These are phyloP conservation scores for Oxyteleia sp. DNA, from an alignment of 2,888 invertebrate genomes.

Conservation along the genomic window DNA sequence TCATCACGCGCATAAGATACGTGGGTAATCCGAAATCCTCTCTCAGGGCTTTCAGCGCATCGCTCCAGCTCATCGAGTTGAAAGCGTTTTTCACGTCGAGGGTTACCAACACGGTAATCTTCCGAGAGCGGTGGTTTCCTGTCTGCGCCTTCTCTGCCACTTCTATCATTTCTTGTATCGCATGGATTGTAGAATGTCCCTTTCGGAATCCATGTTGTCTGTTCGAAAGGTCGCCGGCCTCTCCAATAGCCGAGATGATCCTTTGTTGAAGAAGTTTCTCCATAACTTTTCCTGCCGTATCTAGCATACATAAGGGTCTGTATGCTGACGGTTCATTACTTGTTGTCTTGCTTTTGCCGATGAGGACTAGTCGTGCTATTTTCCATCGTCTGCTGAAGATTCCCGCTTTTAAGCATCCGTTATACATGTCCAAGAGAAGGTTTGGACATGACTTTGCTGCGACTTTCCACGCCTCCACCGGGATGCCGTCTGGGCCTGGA, in stretches of 20 bases:
- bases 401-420: constrained; percentile 43
- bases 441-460: constrained; percentile 47
- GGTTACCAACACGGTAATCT: constrained; percentile 54
- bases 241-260: too few species aligned
- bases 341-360: constrained; percentile 48
- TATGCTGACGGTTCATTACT: constrained; percentile 60
- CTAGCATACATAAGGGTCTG: constrained; percentile 77
- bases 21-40: neutral
- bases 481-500: constrained; percentile 75
- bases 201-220: constrained; percentile 70
- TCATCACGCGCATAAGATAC: neutral
- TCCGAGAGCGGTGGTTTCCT: constrained; percentile 40
- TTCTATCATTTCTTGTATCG: constrained; percentile 55
- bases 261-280: constrained; percentile 73
- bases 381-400: constrained; percentile 74
- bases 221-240: too few species aligned
- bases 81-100: constrained; percentile 66
- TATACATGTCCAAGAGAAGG: constrained; percentile 43
- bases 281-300: constrained; percentile 58
- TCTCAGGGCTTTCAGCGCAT: constrained; percentile 31
- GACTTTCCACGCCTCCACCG: constrained; percentile 72
- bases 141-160: constrained; percentile 26
- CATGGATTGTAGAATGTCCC: constrained; percentile 66
- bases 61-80: constrained; percentile 66
- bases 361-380: constrained; percentile 13